Evolutionary conservation across 2,113 vertebrate species (phyloP).

Genomic region (Boulengeromyrus knoepffleri): DNA sequence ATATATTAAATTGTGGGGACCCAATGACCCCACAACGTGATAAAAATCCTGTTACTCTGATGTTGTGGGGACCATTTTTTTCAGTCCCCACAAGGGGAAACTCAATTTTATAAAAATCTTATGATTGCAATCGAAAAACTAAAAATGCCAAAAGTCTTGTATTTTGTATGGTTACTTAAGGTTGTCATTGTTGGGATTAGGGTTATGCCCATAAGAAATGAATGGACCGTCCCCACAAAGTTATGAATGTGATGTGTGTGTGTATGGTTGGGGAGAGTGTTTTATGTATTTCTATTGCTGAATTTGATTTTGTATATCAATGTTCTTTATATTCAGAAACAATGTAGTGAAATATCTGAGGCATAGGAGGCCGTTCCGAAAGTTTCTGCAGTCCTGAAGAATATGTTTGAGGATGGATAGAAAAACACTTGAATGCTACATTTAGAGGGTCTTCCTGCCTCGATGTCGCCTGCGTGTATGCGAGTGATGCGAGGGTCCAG

Average conservation of each 20-base stretch:
- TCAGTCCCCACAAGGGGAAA: not conserved
- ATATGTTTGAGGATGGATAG: conserved; percentile 2
- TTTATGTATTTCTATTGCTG: not conserved
- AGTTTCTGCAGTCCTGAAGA: not conserved
- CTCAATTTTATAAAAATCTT: not conserved
- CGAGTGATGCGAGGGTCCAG: not conserved
- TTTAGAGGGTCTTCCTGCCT: conserved; percentile 1
- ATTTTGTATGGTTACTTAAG: not conserved
- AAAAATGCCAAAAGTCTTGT: not conserved
- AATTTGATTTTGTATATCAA: not conserved
- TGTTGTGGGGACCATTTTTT: not conserved
- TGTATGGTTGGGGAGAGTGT: not conserved
- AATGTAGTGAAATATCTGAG: not conserved
- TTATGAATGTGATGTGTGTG: not conserved
- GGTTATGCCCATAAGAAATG: not conserved
- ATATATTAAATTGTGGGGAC: not conserved
- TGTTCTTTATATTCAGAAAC: not conserved
- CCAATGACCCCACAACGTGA: not conserved
- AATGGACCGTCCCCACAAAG: not conserved
- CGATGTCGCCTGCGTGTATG: conserved; percentile 14
- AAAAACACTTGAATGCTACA: conserved; percentile 19
- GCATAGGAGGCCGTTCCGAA: not conserved
- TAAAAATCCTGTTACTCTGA: not conserved
- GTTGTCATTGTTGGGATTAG: not conserved
- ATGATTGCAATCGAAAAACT: not conserved